Evolutionary conservation across 2,888 invertebrate genomes (phyloP).

Genomic region (Brachylomia viminalis): DNA sequence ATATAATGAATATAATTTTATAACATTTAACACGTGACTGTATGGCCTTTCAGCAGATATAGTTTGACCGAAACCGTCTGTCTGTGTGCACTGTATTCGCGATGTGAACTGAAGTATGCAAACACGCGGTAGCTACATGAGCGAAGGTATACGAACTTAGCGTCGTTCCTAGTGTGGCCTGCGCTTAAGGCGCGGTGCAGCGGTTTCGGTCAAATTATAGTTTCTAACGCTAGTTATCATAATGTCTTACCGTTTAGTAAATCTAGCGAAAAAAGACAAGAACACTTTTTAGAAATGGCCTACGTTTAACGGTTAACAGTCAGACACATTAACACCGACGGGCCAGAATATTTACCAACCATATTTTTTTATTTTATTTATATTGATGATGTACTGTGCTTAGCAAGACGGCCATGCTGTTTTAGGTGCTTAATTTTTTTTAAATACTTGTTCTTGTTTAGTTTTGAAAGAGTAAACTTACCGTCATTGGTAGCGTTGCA

Average conservation of each 20-base stretch:
- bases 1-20: not conserved
- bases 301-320: not conserved
- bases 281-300: not conserved
- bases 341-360: not conserved
- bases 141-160: too few relatives aligned
- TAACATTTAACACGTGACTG: not conserved
- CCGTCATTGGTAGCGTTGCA: constrained; percentile 84
- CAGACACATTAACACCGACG: not conserved
- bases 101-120: too few relatives aligned
- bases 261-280: not conserved
- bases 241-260: not conserved
- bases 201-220: too few relatives aligned
- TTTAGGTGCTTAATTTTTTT: not conserved
- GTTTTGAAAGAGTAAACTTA: constrained; percentile 58
- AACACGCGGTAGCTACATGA: too few relatives aligned
- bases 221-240: not conserved
- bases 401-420: not conserved
- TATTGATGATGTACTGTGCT: not conserved
- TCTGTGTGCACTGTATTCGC: too few relatives aligned
- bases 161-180: too few relatives aligned
- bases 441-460: not conserved
- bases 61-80: too few relatives aligned
- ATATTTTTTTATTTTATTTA: not conserved
- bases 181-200: too few relatives aligned
- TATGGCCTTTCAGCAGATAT: not conserved